These are phyloP conservation scores for Slavum lentiscoides DNA, from an alignment of 2,888 invertebrate species.

Conservation along the genomic window DNA sequence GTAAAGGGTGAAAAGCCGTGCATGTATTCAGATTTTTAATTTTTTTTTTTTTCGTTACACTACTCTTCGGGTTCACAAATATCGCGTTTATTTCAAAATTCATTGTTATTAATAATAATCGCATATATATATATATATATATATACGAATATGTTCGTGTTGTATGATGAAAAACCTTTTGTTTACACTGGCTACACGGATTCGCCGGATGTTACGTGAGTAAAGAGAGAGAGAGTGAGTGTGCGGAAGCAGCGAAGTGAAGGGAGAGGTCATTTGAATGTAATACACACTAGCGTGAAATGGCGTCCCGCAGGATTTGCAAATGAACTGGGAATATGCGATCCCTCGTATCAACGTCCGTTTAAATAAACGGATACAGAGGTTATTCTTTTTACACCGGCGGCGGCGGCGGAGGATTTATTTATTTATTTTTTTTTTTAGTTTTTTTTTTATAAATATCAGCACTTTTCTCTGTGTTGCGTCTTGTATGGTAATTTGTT, in stretches of 20 bases:
- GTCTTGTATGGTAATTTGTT: slow-evolving; percentile 53
- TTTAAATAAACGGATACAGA: slow-evolving; percentile 53
- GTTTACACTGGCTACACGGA: slow-evolving; percentile 48
- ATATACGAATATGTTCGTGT: neutral
- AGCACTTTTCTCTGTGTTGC: slow-evolving; percentile 49
- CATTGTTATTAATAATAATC: slow-evolving; percentile 48
- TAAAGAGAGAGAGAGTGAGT: no score
- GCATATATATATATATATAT: neutral
- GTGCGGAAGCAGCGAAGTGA: no score
- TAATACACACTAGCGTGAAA: slow-evolving; percentile 45
- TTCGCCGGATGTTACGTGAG: neutral
- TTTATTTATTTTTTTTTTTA: slow-evolving; percentile 3
- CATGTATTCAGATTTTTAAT: neutral
- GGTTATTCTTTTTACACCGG: slow-evolving; percentile 40
- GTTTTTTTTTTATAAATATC: slow-evolving; percentile 50
- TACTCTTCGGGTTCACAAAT: slow-evolving; percentile 17
- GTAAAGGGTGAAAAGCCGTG: slow-evolving; percentile 44
- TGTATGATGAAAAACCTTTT: slow-evolving; percentile 42
- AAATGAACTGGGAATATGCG: slow-evolving; percentile 53
- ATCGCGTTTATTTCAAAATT: slow-evolving; percentile 34
- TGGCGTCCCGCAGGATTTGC: slow-evolving; percentile 49
- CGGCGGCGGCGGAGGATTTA: slow-evolving; percentile 18
- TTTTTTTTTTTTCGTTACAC: slow-evolving; percentile 12
- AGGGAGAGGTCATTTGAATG: slow-evolving; percentile 39
- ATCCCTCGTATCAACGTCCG: slow-evolving; percentile 53